Evolutionary conservation across 64 coral and sea anemone species (phyloP).

Genomic region (Actinia tenebrosa): DNA sequence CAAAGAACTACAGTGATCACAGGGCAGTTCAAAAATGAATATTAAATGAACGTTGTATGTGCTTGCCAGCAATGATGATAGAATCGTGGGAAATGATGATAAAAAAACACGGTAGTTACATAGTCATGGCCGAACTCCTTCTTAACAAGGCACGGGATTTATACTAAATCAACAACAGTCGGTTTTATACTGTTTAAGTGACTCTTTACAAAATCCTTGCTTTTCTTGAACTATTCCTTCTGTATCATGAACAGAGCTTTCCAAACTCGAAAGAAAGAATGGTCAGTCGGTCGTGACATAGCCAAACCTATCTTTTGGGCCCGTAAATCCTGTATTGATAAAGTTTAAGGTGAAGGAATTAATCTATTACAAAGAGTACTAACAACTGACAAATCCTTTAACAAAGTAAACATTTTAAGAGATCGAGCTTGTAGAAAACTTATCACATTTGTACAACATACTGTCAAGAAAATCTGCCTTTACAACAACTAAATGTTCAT

Average conservation of each 20-base stretch:
- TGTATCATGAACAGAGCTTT: neutral
- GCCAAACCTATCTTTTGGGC: neutral
- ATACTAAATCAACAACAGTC: constrained; percentile 4
- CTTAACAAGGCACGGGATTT: neutral
- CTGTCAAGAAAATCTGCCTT: neutral
- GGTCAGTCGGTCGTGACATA: neutral
- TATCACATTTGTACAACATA: constrained; percentile 14
- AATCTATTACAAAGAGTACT: constrained; percentile 19
- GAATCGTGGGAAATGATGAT: neutral
- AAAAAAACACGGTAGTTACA: neutral
- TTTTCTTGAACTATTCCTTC: neutral
- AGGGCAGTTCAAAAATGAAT: too few relatives aligned
- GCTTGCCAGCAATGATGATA: too few relatives aligned
- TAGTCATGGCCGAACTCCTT: neutral
- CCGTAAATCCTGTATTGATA: constrained; percentile 7
- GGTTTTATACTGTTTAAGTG: neutral
- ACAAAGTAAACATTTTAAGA: constrained; percentile 28
- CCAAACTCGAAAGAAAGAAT: neutral
- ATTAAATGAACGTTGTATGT: too few relatives aligned
- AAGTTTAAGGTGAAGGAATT: constrained; percentile 1
- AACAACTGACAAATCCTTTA: constrained; percentile 22
- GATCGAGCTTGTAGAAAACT: constrained; percentile 7
- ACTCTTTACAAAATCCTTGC: neutral
- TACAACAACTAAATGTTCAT: neutral
- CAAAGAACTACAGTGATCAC: too few relatives aligned